phyloP scores from a whole-genome alignment of 2,113 vertebrate genomes.

The Labeo rohita region DNA sequence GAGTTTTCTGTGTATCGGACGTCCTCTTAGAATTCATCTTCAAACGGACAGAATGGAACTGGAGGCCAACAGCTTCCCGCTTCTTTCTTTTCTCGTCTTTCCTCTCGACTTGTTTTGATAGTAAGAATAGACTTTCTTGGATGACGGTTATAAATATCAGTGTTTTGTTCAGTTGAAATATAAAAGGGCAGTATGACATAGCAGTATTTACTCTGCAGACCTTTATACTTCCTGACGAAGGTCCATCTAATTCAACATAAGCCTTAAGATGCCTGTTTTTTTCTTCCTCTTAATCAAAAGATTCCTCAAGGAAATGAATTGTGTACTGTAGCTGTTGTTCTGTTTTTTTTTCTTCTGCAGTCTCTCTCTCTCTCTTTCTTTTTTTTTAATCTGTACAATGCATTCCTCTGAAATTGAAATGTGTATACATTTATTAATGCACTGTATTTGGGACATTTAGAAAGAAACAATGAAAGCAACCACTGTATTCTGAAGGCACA shows the following conservation, averaged over 20 bases:
- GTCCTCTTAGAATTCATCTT: constrained; percentile 47
- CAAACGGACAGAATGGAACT: constrained; percentile 48
- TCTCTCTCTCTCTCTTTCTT: constrained; percentile 68
- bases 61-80: constrained; percentile 54
- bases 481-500: constrained; percentile 67
- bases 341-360: constrained; percentile 59
- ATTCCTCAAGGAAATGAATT: constrained; percentile 64
- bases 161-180: constrained; percentile 60
- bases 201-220: constrained; percentile 62
- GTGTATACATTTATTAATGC: constrained; percentile 59
- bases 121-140: constrained; percentile 62
- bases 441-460: constrained; percentile 58
- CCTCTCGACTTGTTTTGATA: constrained; percentile 58
- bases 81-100: constrained; percentile 58
- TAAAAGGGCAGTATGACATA: constrained; percentile 59
- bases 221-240: constrained; percentile 61
- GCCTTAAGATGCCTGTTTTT: constrained; percentile 78
- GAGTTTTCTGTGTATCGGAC: constrained; percentile 53
- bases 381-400: constrained; percentile 69
- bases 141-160: constrained; percentile 61
- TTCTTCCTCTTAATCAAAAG: constrained; percentile 52
- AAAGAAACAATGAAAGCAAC: constrained; percentile 57
- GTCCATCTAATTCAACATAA: constrained; percentile 69
- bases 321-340: constrained; percentile 74
- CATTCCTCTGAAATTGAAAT: constrained; percentile 68